Percentiles rank a stretch among this genome's conserved stretches.
Evolutionary conservation across 2,888 invertebrate genomes (phyloP).

Genomic region (Pegoplata infirma): DNA sequence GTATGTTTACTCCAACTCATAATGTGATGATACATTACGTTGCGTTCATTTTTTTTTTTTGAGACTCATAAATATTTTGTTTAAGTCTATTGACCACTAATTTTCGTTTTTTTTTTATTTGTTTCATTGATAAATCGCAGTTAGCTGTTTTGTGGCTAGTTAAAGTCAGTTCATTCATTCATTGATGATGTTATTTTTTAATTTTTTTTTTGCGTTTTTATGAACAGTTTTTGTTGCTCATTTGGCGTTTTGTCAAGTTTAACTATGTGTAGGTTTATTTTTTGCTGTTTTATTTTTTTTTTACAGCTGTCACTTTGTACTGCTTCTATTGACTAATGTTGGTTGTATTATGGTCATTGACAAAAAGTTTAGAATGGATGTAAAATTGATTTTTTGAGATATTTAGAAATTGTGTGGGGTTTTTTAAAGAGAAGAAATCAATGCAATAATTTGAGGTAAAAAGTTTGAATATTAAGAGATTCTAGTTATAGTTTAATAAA

Average conservation of each 20-base stretch:
- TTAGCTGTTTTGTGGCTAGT: background rate
- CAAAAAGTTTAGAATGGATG: background rate
- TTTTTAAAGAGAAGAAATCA: background rate
- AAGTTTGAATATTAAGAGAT: no score
- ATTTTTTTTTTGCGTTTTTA: conserved; percentile 19
- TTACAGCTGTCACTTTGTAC: background rate
- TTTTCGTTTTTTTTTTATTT: background rate
- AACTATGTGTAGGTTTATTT: conserved; percentile 45
- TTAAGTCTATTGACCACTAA: conserved; percentile 11
- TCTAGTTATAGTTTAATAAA: no score
- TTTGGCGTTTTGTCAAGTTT: conserved; percentile 51
- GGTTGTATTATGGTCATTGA: background rate
- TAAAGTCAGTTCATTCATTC: conserved; percentile 20
- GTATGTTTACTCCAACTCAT: no score
- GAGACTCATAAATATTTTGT: background rate
- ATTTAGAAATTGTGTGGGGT: background rate
- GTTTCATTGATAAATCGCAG: conserved; percentile 53
- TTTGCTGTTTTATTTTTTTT: background rate
- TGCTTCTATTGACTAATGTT: background rate
- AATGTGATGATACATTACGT: background rate
- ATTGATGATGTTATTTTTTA: conserved; percentile 42
- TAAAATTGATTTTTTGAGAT: no score
- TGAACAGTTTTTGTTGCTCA: background rate
- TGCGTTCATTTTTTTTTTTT: background rate
- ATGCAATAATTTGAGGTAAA: no score